phyloP scores from a whole-genome alignment of 2,888 invertebrate species.

The Drosophila flavopinicola region DNA sequence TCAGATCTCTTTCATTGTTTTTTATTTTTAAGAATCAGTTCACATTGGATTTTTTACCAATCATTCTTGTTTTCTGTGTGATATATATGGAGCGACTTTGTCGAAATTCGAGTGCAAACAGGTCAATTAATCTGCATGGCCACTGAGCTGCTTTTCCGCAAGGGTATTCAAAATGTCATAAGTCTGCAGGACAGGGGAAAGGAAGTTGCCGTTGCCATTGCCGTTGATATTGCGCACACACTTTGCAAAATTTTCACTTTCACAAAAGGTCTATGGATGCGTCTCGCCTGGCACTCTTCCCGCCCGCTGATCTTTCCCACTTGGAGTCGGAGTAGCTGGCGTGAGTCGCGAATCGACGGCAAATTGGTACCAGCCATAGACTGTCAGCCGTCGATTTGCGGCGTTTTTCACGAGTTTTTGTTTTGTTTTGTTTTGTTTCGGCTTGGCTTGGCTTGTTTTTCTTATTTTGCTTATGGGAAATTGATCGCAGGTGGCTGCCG shows the following conservation, averaged over 20 bases:
- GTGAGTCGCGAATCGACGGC: slow-evolving; percentile 75
- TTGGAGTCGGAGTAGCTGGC: slow-evolving; percentile 22
- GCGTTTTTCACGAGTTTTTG: slow-evolving; percentile 70
- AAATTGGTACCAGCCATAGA: slow-evolving; percentile 78
- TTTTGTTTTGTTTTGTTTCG: background rate
- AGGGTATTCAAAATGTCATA: slow-evolving; percentile 45
- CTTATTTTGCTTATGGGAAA: slow-evolving; percentile 53
- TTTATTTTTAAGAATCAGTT: too few species aligned
- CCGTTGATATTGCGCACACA: slow-evolving; percentile 41
- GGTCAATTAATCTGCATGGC: too few species aligned
- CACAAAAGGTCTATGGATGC: slow-evolving; percentile 82
- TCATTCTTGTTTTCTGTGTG: too few species aligned
- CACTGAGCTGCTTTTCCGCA: too few species aligned
- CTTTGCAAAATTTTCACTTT: slow-evolving; percentile 80
- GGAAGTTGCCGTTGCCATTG: slow-evolving; percentile 33
- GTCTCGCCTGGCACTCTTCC: slow-evolving; percentile 2
- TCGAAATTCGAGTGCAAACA: too few species aligned
- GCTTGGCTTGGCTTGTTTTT: slow-evolving; percentile 2
- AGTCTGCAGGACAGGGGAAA: slow-evolving; percentile 34
- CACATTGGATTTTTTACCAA: too few species aligned
- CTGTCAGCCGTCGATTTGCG: slow-evolving; percentile 78
- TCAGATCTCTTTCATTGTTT: too few species aligned
- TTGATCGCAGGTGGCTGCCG: slow-evolving; percentile 76
- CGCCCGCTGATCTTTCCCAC: slow-evolving; percentile 2
- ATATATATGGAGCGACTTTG: too few species aligned